phyloP scores from a whole-genome alignment of 2,797 vertebrate species.

The Zalophus californianus region DNA sequence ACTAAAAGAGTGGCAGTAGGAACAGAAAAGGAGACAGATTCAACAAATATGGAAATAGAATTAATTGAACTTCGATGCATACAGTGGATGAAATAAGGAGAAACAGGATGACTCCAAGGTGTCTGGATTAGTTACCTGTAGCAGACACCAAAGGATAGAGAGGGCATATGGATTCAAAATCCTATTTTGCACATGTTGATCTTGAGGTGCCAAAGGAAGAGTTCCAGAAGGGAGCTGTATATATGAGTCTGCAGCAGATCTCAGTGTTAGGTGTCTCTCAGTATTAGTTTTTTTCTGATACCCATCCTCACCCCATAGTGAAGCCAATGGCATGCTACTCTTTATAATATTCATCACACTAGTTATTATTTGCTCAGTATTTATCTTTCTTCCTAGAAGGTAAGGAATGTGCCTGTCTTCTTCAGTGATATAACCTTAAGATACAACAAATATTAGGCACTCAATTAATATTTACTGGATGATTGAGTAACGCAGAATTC shows the following conservation, averaged over 20 bases:
- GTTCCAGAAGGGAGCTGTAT: not conserved
- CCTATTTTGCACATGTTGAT: not conserved
- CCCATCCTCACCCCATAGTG: not conserved
- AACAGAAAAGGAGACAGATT: not conserved
- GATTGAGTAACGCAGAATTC: conserved; percentile 1
- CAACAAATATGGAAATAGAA: not conserved
- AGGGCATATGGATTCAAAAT: not conserved
- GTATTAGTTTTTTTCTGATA: not conserved
- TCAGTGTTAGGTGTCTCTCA: not conserved
- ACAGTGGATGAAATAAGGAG: not conserved
- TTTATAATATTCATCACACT: not conserved
- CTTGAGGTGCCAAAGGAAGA: not conserved
- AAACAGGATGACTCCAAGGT: not conserved
- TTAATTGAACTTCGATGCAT: not conserved
- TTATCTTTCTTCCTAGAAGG: conserved; percentile 9
- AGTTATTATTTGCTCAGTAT: not conserved
- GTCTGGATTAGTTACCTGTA: not conserved
- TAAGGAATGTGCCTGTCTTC: not conserved
- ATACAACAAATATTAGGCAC: not conserved
- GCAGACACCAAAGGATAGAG: not conserved
- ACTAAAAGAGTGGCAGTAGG: not conserved
- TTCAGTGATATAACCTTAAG: not conserved
- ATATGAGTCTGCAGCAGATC: not conserved
- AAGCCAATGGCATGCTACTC: not conserved
- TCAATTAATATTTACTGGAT: conserved; percentile 36